These are phyloP conservation scores for Dipodomys ordii DNA, from an alignment of 2,113 vertebrate genomes.

Conservation along the genomic window DNA sequence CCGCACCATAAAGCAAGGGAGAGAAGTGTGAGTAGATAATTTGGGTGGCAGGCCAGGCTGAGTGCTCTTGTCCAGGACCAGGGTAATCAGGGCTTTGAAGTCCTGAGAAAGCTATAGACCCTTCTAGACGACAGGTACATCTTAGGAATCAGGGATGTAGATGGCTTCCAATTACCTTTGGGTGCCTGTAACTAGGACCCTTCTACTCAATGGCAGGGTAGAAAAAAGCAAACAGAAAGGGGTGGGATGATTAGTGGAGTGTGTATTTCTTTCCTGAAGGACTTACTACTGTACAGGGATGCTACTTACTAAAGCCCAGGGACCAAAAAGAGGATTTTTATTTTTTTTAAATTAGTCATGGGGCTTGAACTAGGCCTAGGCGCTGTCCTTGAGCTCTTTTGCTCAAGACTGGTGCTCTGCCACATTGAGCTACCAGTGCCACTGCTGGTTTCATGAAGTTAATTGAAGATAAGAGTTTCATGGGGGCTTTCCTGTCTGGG, in stretches of 20 bases:
- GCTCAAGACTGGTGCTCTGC: no score
- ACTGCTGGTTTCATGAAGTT: no score
- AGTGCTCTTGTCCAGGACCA: neutral
- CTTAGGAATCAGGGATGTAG: neutral
- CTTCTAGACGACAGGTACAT: neutral
- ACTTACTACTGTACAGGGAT: neutral
- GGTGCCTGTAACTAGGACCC: neutral
- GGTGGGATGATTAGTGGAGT: neutral
- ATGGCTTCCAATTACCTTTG: neutral
- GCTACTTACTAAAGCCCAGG: neutral
- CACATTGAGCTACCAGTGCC: no score
- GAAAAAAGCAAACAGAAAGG: neutral
- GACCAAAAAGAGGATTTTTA: neutral
- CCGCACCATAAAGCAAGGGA: neutral
- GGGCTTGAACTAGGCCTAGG: no score
- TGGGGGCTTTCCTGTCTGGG: no score
- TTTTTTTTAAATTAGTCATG: no score
- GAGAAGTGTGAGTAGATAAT: neutral
- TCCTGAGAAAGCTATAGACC: neutral
- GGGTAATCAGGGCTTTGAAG: neutral
- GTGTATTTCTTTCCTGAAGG: neutral
- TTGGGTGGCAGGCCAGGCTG: neutral
- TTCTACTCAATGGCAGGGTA: neutral
- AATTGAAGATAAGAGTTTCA: no score
- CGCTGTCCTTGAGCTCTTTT: no score